Evolutionary conservation across 2,888 invertebrate genomes (phyloP), one percentile per base, ranked within the genome.

Genomic region (Euplagia quadripunctaria): DNA sequence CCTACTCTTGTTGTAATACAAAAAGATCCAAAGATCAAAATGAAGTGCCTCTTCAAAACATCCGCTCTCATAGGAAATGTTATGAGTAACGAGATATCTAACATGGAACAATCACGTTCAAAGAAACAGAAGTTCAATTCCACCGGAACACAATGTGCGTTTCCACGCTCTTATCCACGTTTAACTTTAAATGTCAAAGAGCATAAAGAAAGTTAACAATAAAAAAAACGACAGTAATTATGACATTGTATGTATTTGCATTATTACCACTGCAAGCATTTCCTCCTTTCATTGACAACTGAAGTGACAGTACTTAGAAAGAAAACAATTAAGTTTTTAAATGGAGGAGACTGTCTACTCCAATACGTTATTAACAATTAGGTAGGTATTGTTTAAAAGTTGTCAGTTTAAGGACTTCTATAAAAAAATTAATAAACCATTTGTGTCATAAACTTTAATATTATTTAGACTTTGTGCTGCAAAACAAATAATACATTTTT

Each of bases 121-220:
- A 72, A 68, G 64, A 72, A 68, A 64, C 14, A 66, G 66, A 77
- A 73, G 71, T 72, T 71, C 70, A 74, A 63, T 71, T 74, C 70
- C 70, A 76, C 66, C 68, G 65, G 61, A 72, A 77, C 58, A 74
- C 72, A 72, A 72, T 71, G 65, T 72, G 17, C 55, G 68, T 70
- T 75, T 78, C 75, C 78, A 75, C 78, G 78, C 73, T 78, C 70
- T 78, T 73, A 58, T 64, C n/a, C 49, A 12, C 31, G n/a, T 16
- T 42, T 8, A 68, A 51, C 17, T 64, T 70, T 65, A 61, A 64
- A 67, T 74, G 68, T 72, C 69, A 73, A 65, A 72, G 65, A 55
- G 8, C 17, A 51, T 52, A 41, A 75, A 73, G 76, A 76, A 78
- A 78, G 76, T 78, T 73, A 20, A 55, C 20, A 58, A 17, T 64